Percentiles rank a stretch among this genome's conserved stretches.
These are phyloP conservation scores for Cyanoramphus novaezelandiae DNA, from an alignment of 2,113 vertebrate species.

Conservation along the genomic window DNA sequence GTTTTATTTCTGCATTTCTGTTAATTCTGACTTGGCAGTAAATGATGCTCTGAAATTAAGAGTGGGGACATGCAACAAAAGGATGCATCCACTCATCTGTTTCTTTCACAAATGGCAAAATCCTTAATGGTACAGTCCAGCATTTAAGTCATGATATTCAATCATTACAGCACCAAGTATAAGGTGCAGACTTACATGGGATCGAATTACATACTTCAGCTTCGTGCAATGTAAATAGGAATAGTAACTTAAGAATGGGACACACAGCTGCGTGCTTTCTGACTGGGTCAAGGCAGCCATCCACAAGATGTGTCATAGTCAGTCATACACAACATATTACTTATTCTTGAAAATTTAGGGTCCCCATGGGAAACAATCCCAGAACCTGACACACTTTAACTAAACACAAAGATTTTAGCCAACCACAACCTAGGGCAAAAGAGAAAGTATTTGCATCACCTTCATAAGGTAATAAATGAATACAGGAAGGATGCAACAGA, in stretches of 20 bases:
- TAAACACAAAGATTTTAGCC: neutral
- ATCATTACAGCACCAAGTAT: neutral
- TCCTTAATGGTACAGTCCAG: neutral
- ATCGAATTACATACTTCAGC: neutral
- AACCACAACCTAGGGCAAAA: neutral
- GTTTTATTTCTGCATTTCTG: neutral
- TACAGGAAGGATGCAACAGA: neutral
- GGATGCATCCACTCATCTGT: neutral
- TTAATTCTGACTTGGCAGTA: neutral
- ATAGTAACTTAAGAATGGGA: neutral
- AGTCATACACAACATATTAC: accelerated
- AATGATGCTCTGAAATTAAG: neutral
- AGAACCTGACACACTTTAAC: neutral
- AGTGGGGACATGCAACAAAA: neutral
- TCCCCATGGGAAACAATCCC: neutral
- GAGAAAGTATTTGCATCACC: neutral
- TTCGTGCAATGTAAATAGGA: neutral
- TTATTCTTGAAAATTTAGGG: neutral
- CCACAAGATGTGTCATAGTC: neutral
- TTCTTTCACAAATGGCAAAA: neutral
- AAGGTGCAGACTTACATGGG: neutral
- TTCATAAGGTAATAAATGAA: neutral
- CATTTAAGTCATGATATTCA: neutral
- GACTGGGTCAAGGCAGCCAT: neutral
- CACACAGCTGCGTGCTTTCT: neutral